A percentile compares a stretch with the other conserved stretches of the same genome.
Conservation (phyloP, 2,113 vertebrate genomes). For the Loxodonta africana region DNA sequence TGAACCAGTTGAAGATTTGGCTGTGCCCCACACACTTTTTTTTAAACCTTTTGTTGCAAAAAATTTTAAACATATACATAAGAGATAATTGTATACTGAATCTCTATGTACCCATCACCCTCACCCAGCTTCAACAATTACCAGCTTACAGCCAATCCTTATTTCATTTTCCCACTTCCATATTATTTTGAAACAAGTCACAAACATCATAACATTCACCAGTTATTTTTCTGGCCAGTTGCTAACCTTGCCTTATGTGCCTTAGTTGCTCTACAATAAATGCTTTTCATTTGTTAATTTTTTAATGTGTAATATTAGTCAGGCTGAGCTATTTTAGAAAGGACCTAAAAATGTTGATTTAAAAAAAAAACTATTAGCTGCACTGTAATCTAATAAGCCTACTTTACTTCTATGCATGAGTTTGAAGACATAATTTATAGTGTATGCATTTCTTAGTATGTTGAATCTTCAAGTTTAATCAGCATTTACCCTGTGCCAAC, state of each 20-base stretch:
- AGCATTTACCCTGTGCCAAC: background rate
- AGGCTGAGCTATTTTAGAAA: background rate
- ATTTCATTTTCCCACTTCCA: background rate
- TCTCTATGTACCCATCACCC: background rate
- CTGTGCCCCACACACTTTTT: background rate
- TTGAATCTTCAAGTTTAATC: background rate
- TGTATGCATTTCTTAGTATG: too few species aligned
- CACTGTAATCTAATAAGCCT: background rate
- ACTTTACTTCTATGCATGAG: background rate
- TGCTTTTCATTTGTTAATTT: background rate
- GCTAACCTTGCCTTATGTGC: background rate
- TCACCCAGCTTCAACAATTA: background rate
- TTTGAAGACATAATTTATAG: background rate
- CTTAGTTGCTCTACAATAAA: background rate
- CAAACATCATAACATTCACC: background rate
- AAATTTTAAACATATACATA: background rate
- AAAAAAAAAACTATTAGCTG: background rate
- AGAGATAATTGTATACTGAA: background rate
- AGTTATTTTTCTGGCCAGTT: background rate
- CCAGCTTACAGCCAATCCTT: background rate
- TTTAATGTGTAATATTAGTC: background rate
- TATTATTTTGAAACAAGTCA: constrained; percentile 1
- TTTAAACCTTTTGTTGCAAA: background rate
- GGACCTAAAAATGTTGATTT: background rate
- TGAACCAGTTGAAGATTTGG: background rate